Conservation (phyloP, 2,113 vertebrate genomes). For the Tiliqua scincoides region DNA sequence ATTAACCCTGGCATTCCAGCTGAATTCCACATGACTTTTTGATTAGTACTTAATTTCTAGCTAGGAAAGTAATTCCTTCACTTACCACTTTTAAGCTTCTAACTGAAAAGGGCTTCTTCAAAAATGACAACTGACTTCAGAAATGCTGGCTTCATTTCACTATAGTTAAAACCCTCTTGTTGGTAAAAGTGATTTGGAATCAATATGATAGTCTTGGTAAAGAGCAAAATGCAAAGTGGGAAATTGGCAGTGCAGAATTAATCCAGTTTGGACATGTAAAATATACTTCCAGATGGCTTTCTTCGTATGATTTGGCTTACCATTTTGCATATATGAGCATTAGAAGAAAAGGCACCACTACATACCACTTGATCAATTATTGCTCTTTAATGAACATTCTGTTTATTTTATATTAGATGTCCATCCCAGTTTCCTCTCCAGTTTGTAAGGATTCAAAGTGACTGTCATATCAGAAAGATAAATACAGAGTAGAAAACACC, state of each 20-base stretch:
- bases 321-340: neutral
- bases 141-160: constrained; percentile 7
- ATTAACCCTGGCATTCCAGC: constrained; percentile 52
- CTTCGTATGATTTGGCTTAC: neutral
- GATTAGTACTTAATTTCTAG: constrained; percentile 41
- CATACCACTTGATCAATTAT: neutral
- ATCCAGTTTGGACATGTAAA: neutral
- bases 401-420: no score
- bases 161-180: constrained; percentile 22
- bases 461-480: no score
- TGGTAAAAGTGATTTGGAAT: constrained; percentile 16
- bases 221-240: neutral
- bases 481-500: no score
- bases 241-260: neutral
- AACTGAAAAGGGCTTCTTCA: neutral
- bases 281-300: fast-evolving
- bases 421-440: no score
- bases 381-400: neutral
- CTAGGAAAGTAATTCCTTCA: constrained; percentile 24
- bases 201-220: constrained; percentile 10
- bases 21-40: constrained; percentile 51
- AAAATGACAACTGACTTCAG: no score
- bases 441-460: no score
- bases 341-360: neutral
- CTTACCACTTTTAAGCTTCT: constrained; percentile 22